phyloP scores from a whole-genome alignment of 1,140 invertebrate genomes.

The Caenorhabditis brenneri region DNA sequence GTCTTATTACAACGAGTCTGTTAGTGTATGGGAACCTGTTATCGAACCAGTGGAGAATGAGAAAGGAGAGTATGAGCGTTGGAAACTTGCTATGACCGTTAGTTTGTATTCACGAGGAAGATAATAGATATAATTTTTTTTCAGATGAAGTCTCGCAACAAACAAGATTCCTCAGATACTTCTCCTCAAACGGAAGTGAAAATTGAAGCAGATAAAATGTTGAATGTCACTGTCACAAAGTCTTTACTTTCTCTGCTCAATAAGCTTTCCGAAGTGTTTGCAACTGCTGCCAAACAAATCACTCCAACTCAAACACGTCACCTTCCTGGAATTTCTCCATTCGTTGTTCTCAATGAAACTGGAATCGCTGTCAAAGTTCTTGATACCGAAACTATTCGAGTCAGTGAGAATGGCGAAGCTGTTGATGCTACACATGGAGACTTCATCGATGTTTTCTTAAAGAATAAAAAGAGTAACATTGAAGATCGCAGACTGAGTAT shows the following conservation, averaged over 20 bases:
- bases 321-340: slow-evolving; percentile 75
- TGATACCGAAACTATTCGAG: slow-evolving; percentile 65
- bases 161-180: slow-evolving; percentile 57
- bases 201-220: slow-evolving; percentile 71
- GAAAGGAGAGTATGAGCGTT: slow-evolving; percentile 76
- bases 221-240: slow-evolving; percentile 81
- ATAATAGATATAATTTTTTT: too few species aligned
- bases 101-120: too few species aligned
- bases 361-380: slow-evolving; percentile 62
- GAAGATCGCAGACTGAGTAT: slow-evolving; percentile 48
- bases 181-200: slow-evolving; percentile 70
- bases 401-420: slow-evolving; percentile 75
- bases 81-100: slow-evolving; percentile 85
- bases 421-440: slow-evolving; percentile 75
- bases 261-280: slow-evolving; percentile 75
- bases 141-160: slow-evolving; percentile 59
- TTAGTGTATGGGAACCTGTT: slow-evolving; percentile 87
- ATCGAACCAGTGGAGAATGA: slow-evolving; percentile 84
- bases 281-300: slow-evolving; percentile 73
- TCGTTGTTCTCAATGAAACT: slow-evolving; percentile 75
- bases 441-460: slow-evolving; percentile 67
- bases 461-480: not conserved
- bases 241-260: slow-evolving; percentile 80
- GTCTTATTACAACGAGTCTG: slow-evolving; percentile 87
- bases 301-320: slow-evolving; percentile 68